phyloP scores from a whole-genome alignment of 2,797 vertebrate species.

The Poeciliopsis paucimaculata region DNA sequence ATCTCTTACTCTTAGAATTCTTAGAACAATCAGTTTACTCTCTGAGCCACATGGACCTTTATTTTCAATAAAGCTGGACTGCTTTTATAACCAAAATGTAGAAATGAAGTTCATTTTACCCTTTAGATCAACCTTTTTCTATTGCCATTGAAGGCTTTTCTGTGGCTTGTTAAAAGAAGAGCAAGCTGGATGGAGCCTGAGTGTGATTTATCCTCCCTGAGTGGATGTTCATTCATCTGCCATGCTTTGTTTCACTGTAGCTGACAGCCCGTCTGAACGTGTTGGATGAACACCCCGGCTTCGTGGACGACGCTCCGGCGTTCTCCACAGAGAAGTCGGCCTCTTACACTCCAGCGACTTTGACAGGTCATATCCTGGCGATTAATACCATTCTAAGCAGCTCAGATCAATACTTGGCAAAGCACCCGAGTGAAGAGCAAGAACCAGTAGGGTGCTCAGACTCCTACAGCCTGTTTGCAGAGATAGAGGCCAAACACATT shows the following conservation, averaged over 20 bases:
- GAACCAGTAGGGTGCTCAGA: slow-evolving; percentile 43
- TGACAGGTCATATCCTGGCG: slow-evolving; percentile 59
- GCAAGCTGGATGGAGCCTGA: slow-evolving; percentile 44
- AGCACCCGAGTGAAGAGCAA: slow-evolving; percentile 24
- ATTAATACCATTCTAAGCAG: slow-evolving; percentile 62
- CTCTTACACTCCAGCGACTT: slow-evolving; percentile 51
- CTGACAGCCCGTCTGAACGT: slow-evolving; percentile 78
- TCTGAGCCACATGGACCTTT: slow-evolving; percentile 2
- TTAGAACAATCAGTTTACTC: neutral
- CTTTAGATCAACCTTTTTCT: slow-evolving; percentile 57
- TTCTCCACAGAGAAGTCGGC: slow-evolving; percentile 63
- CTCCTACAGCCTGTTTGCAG: slow-evolving; percentile 48
- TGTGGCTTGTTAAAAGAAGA: slow-evolving; percentile 65
- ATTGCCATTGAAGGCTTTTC: slow-evolving; percentile 61
- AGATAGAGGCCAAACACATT: slow-evolving; percentile 31
- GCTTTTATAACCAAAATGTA: slow-evolving; percentile 44
- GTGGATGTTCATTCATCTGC: slow-evolving; percentile 49
- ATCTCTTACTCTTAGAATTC: neutral
- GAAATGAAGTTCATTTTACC: slow-evolving; percentile 38
- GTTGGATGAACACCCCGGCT: slow-evolving; percentile 68
- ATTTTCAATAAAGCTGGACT: slow-evolving; percentile 49
- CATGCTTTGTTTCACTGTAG: slow-evolving; percentile 66
- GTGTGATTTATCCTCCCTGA: slow-evolving; percentile 52
- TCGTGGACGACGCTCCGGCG: slow-evolving; percentile 55
- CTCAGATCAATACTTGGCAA: slow-evolving; percentile 58